Percentiles rank a stretch among this genome's conserved stretches.
Evolutionary conservation across 2,888 invertebrate species (phyloP).

Genomic region (Danaus chrysippus): DNA sequence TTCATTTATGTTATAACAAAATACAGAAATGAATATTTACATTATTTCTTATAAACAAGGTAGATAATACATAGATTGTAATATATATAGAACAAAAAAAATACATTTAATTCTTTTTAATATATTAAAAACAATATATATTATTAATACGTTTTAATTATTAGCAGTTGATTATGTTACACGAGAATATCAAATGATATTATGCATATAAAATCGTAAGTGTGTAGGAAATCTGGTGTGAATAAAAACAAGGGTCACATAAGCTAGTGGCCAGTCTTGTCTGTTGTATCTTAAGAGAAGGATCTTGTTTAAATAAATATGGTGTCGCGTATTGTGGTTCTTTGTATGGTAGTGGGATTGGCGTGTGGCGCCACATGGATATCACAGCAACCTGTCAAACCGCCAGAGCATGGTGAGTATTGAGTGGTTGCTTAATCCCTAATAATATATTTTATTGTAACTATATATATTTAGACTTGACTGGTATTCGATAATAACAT

Average conservation of each 20-base stretch:
- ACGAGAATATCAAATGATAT: neutral
- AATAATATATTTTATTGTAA: neutral
- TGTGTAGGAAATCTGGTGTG: slow-evolving; percentile 42
- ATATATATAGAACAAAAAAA: no score
- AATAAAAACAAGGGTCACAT: slow-evolving; percentile 58
- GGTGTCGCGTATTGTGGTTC: slow-evolving; percentile 53
- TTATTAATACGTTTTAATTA: neutral
- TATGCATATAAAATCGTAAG: slow-evolving; percentile 35
- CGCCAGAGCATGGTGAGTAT: slow-evolving; percentile 55
- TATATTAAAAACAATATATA: no score
- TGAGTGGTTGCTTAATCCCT: neutral
- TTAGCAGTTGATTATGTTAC: neutral
- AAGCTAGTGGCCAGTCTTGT: slow-evolving; percentile 47
- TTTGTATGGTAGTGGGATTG: slow-evolving; percentile 48
- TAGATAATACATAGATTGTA: no score
- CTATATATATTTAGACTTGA: no score
- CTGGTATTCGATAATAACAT: no score
- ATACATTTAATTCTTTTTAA: no score
- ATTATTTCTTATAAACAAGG: no score
- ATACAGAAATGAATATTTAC: no score
- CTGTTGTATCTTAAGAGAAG: slow-evolving; percentile 30
- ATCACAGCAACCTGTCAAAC: slow-evolving; percentile 49
- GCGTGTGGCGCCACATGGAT: slow-evolving; percentile 51
- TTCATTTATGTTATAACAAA: no score
- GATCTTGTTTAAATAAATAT: slow-evolving; percentile 42